Conservation (phyloP, 2,888 invertebrate species). For the Corbicula japonica region DNA sequence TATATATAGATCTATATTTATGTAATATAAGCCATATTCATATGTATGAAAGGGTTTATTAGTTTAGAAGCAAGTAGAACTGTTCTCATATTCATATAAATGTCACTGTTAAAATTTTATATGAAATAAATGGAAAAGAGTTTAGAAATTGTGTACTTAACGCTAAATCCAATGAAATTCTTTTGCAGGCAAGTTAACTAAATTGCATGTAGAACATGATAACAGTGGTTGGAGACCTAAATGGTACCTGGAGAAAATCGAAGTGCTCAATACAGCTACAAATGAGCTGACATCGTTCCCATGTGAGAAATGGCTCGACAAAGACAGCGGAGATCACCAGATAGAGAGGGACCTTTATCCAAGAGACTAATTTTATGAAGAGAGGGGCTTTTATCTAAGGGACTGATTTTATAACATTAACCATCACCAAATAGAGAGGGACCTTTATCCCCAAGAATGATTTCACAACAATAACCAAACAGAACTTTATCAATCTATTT, state of each 20-base stretch:
- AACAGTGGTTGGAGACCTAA: conserved; percentile 83
- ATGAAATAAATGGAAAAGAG: too few species aligned
- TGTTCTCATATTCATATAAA: too few species aligned
- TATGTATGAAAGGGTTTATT: too few species aligned
- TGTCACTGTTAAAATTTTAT: too few species aligned
- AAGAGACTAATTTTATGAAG: conserved; percentile 31
- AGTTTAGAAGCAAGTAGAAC: too few species aligned
- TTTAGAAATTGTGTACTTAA: too few species aligned
- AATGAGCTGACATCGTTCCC: conserved; percentile 81
- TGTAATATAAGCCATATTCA: too few species aligned
- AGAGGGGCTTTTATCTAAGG: background rate
- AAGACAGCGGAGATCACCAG: conserved; percentile 82
- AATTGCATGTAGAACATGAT: conserved; percentile 85
- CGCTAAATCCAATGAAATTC: too few species aligned
- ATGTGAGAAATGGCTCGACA: conserved; percentile 85
- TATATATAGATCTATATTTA: too few species aligned
- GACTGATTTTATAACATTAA: too few species aligned
- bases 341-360: conserved; percentile 79
- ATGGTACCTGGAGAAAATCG: conserved; percentile 85
- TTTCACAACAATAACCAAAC: background rate
- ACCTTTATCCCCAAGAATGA: background rate
- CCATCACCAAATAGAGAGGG: too few species aligned
- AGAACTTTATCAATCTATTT: background rate
- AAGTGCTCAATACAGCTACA: conserved; percentile 81
- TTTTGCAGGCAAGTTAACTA: conserved; percentile 83